Base-by-base conservation (phyloP, 1,140 invertebrate genomes). In the Littorina saxatilis region DNA sequence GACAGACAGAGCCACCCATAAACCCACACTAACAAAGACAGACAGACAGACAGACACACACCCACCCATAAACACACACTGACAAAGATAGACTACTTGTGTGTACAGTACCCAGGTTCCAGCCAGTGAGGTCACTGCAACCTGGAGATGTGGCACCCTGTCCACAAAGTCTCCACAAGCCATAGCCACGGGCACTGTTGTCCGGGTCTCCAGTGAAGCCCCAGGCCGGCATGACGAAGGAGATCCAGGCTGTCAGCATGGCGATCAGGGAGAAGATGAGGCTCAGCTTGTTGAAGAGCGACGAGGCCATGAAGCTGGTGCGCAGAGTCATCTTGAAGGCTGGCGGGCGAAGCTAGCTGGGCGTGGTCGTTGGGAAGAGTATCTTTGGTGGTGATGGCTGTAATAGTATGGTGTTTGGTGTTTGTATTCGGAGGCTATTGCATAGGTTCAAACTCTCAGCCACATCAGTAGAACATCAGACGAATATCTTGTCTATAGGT, bases 241-340 rank as follows among this genome's bases (percentile, higher is more conserved):
- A 73, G 15, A 73, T 73, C 70, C 70, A 73, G n/a, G 70, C 70
- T 20, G 17, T 5, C 15, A 73, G 13, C 70, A 73, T 43, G 70
- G 70, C 70, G 70, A 73, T 39, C 13, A 73, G 39, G 70, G 70
- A 39, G n/a, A 73, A 73, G 70, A 40, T 11, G 39, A 73, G 43
- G 37, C 29, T 37, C 70, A 73, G 39, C 70, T 73, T 73, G 70
- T 73, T 73, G 39, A 73, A 73, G 23, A 73, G 35, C 11, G 70
- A 73, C 15, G 70, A 1, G 9, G 70, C 39, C 70, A 73, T 73
- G 37, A 73, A 73, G 20, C 70, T 73, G 40, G 7, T 73, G 70
- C 70, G 39, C 9, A 73, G 70, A 40, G 70, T 73, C 70, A 73
- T 73, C 70, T 73, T 73, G 37, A 37, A 43, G 13, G 37, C 9